Conservation (phyloP, 2,888 invertebrate genomes). For the Agonopterix arenella region DNA sequence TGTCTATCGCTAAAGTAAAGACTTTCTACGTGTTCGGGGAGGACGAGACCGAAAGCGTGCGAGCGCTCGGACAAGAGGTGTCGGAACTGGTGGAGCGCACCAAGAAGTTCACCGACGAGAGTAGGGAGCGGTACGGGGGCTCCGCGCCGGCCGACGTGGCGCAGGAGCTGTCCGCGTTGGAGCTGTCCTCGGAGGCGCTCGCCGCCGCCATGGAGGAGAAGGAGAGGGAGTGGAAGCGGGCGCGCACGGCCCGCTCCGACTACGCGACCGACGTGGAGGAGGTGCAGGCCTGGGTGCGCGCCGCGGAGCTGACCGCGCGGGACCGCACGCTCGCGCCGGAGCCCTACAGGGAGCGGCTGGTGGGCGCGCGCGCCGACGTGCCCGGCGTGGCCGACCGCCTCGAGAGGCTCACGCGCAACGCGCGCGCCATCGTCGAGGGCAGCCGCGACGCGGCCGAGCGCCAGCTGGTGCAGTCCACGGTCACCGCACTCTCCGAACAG, state of each 20-base stretch:
- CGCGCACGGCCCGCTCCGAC: slow-evolving; percentile 87
- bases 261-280: slow-evolving; percentile 88
- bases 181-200: slow-evolving; percentile 87
- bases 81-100: slow-evolving; percentile 75
- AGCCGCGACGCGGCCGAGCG: slow-evolving; percentile 87
- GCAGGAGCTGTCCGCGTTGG: slow-evolving; percentile 88
- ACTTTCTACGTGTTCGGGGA: slow-evolving; percentile 87
- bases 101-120: slow-evolving; percentile 75
- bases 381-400: slow-evolving; percentile 84
- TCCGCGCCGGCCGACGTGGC: slow-evolving; percentile 86
- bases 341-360: slow-evolving; percentile 85
- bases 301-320: slow-evolving; percentile 88
- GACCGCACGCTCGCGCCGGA: slow-evolving; percentile 88
- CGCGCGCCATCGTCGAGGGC: slow-evolving; percentile 86
- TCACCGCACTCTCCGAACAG: slow-evolving; percentile 86
- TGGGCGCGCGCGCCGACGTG: slow-evolving; percentile 86
- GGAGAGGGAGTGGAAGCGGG: slow-evolving; percentile 90
- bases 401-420: slow-evolving; percentile 87
- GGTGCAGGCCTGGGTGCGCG: slow-evolving; percentile 89
- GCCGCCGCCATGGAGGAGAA: slow-evolving; percentile 91
- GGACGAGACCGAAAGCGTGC: slow-evolving; percentile 80
- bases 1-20: slow-evolving; percentile 80
- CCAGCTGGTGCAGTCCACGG: slow-evolving; percentile 83
- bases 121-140: slow-evolving; percentile 79
- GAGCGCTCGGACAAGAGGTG: slow-evolving; percentile 75